Base-by-base conservation (phyloP, 2,113 vertebrate species). In the Diadophis punctatus region DNA sequence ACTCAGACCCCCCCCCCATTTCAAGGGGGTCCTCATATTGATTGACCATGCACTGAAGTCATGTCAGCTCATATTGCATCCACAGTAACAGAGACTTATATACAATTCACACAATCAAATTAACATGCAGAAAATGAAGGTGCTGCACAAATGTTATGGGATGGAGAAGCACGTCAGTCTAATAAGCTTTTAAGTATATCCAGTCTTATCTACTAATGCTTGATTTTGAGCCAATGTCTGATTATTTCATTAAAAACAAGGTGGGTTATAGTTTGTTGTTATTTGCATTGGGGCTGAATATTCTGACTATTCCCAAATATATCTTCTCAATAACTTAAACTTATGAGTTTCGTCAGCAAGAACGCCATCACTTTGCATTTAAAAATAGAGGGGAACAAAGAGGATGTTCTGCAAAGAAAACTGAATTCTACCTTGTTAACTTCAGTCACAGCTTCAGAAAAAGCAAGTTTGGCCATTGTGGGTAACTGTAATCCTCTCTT, bases 401-500 rank as follows among this genome's bases (percentile, higher is more conserved):
- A 23, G 39, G 14, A 43, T n/a, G 2, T 9, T 92, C 43, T 27
- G 91, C 68, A 46, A 93, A 87, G 43, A 93, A 85, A 91, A 87
- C 1, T 0, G 1, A 1, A 94, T 93, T 96, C 97, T 91, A 97
- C 96, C 96, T 96, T 92, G n/a, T 97, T 93, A 0, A 97, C 95
- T 96, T 97, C 91, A 92, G 97, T 94, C 68, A 95, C 92, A 88
- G 96, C 93, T 90, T 96, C 95, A 93, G 94, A n/a, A 0, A 97
- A 46, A n/a, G 91, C 96, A 94, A 96, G 93, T 4, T 96, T 95
- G 49, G 95, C 27, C 49, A 96, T 94, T 55, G 93, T 96, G 91
- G 94, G 96, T 91, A 97, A 94, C 68, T 95, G 94, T 94, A 97
- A 96, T 93, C 95, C 97, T 95, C 95, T 97, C 91, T 95, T 94